Evolutionary conservation across 2,113 vertebrate genomes (phyloP), one percentile per base, ranked within the genome.

Genomic region (Festucalex cinctus): DNA sequence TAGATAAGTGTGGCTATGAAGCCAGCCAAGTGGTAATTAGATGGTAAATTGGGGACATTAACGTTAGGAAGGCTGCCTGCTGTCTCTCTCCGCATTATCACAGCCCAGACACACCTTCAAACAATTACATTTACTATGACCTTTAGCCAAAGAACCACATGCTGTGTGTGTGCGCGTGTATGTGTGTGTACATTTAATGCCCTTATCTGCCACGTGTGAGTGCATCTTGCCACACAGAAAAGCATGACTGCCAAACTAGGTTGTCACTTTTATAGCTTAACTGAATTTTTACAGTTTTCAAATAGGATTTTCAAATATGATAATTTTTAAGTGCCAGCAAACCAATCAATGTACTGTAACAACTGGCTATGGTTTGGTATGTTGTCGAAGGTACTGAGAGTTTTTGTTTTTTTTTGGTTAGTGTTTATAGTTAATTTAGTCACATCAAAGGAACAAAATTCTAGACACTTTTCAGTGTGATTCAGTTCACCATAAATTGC

Each of bases 1-100:
- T 82, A 88, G 88, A 90, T 90, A 90, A 90, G 87, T 90, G 85
- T 79, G 77, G 83, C 86, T 90, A 85, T 90, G 88, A 90, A 90
- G 87, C 84, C 83, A 53, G 84, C 75, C 79, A 69, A 72, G 82
- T 75, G 43, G 87, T 90, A 90, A 90, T 90, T 90, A 90, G 88
- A 88, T 90, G 83, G 81, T 88, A 90, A 88, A 90, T 88, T 90
- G 87, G 84, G 84, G 80, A 90, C 85, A 83, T 88, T 86, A 90
- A 83, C 70, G 77, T 86, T 78, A 71, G 84, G 66, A 75, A 82
- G 86, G 78, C 79, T 74, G 85, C 78, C 84, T 82, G 84, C 83
- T 86, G 84, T 88, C 85, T 84, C 82, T 75, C 79, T 75, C 80
- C 74, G 78, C 69, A 86, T 86, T 90, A 90, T 90, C 88, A 88